These are phyloP conservation scores for Avahi laniger DNA, from an alignment of 2,797 vertebrate species.

Conservation along the genomic window DNA sequence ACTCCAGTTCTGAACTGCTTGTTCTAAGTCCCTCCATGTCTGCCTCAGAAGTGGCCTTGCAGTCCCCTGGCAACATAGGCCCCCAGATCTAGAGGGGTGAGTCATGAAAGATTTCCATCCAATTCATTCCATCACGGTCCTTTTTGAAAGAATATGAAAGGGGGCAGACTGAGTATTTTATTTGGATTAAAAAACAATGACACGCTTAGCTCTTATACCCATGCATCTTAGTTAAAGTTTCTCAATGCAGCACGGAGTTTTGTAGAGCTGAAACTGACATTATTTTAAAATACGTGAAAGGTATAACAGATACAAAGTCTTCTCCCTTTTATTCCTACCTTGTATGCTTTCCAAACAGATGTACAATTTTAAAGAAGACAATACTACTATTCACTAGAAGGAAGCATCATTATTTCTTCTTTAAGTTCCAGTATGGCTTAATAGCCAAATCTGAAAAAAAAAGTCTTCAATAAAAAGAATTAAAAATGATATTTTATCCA, in stretches of 20 bases:
- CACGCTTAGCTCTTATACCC: neutral
- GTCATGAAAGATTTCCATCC: neutral
- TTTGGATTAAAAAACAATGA: slow-evolving; percentile 27
- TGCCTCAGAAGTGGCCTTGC: neutral
- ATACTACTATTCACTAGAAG: neutral
- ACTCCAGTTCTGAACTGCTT: neutral
- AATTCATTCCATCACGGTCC: neutral
- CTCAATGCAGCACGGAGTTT: neutral
- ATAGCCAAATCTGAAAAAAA: neutral
- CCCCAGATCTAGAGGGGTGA: neutral
- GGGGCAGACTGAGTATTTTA: neutral
- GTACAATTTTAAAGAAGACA: neutral
- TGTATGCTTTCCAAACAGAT: neutral
- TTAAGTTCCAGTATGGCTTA: neutral
- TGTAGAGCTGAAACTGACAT: neutral
- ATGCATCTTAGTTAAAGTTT: neutral
- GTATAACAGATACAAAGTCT: neutral
- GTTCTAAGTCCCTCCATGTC: neutral
- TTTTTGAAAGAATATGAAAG: neutral
- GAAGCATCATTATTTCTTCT: neutral
- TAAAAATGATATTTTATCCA: neutral
- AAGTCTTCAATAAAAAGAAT: neutral
- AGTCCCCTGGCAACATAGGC: neutral
- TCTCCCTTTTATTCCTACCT: neutral
- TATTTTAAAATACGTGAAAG: neutral